These are phyloP conservation scores for Rhinogobius similis DNA, from an alignment of 2,113 vertebrate genomes.

Conservation along the genomic window DNA sequence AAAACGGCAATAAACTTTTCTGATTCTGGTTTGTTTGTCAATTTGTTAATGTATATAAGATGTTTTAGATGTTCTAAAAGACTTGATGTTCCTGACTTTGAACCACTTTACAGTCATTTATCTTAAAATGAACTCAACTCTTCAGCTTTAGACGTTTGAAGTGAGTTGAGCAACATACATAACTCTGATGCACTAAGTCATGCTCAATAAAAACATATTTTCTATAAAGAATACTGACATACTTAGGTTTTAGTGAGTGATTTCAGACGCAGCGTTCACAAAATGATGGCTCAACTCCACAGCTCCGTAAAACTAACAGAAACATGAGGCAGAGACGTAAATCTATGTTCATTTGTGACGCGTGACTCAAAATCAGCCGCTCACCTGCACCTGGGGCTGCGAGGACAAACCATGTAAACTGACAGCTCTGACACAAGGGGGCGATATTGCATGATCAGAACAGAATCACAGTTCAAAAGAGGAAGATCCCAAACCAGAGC, in stretches of 20 bases:
- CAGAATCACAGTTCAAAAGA: constrained; percentile 83
- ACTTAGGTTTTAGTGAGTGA: background rate
- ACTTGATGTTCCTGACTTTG: background rate
- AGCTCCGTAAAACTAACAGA: constrained; percentile 56
- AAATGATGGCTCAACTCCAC: constrained; percentile 36
- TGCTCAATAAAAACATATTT: too few relatives aligned
- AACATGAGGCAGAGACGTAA: constrained; percentile 53
- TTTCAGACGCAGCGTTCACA: background rate
- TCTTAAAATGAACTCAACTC: too few relatives aligned
- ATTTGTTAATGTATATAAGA: background rate
- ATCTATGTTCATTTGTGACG: constrained; percentile 43
- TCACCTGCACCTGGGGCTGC: constrained; percentile 58
- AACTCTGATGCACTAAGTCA: background rate
- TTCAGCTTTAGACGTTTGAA: too few relatives aligned
- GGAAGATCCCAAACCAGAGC: constrained; percentile 81
- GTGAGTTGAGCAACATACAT: background rate
- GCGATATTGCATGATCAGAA: constrained; percentile 83
- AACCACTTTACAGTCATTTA: too few relatives aligned
- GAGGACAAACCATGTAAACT: constrained; percentile 79
- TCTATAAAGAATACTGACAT: background rate
- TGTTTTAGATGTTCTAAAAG: background rate
- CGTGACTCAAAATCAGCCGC: constrained; percentile 40
- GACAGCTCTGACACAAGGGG: constrained; percentile 81
- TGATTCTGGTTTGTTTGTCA: too few relatives aligned
- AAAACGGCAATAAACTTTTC: too few relatives aligned